Evolutionary conservation across 2,113 vertebrate genomes (phyloP).

Genomic region (Quiscalus mexicanus): DNA sequence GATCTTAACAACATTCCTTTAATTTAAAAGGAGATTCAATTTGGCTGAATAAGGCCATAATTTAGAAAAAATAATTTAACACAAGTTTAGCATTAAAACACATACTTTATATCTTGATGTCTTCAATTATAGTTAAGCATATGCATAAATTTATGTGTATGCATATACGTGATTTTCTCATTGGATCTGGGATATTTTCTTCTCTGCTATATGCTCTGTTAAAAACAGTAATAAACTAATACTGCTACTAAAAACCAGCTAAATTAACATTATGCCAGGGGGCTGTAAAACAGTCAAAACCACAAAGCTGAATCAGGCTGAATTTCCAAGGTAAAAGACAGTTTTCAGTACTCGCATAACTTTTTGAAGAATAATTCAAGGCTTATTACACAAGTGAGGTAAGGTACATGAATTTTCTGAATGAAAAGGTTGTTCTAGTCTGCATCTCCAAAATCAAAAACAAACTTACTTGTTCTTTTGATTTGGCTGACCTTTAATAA

Average conservation of each 20-base stretch:
- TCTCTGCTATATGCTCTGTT: not conserved
- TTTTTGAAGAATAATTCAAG: constrained; percentile 37
- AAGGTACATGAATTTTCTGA: constrained; percentile 56
- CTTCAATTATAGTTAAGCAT: not conserved
- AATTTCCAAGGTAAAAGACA: not conserved
- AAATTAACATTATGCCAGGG: not conserved
- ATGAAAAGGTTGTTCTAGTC: constrained; percentile 59
- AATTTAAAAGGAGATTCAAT: constrained; percentile 10
- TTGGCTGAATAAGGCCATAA: not conserved
- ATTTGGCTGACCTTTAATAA: constrained; percentile 71
- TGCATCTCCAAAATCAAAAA: constrained; percentile 67
- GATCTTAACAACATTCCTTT: constrained; percentile 5
- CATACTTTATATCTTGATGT: not conserved
- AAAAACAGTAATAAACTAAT: not conserved
- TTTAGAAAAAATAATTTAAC: constrained; percentile 12
- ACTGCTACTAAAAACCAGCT: not conserved
- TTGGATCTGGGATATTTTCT: not conserved
- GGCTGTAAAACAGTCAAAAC: not conserved
- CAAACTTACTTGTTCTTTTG: constrained; percentile 40
- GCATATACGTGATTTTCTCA: not conserved
- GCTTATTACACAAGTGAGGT: constrained; percentile 17
- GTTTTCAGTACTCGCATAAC: not conserved
- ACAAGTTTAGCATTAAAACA: not conserved
- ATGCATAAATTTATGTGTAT: not conserved
- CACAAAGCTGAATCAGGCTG: not conserved